Conservation (phyloP, 2,797 vertebrate genomes). For the Hylomyscus alleni region DNA sequence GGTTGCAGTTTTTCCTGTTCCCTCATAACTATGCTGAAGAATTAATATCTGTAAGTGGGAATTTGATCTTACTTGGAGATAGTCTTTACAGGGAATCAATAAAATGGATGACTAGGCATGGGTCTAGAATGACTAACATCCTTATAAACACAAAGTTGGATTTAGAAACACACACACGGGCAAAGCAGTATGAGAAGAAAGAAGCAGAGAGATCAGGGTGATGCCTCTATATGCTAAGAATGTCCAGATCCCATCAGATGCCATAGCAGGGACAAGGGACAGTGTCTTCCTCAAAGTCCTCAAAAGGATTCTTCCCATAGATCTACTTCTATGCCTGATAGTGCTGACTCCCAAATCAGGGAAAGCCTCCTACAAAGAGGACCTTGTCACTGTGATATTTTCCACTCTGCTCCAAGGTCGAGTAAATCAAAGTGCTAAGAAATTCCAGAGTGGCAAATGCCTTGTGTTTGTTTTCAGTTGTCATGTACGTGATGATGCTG, state of each 20-base stretch:
- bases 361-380: background rate
- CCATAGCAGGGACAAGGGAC: background rate
- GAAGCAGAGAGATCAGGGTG: background rate
- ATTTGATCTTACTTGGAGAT: background rate
- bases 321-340: background rate
- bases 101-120: background rate
- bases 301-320: background rate
- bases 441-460: background rate
- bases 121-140: background rate
- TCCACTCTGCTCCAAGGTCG: background rate
- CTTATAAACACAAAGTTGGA: background rate
- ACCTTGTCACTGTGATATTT: background rate
- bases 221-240: background rate
- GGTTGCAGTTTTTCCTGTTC: background rate
- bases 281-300: background rate
- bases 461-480: background rate
- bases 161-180: background rate
- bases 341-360: background rate
- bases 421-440: background rate
- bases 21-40: background rate
- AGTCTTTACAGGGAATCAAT: constrained; percentile 15
- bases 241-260: background rate
- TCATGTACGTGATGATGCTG: background rate
- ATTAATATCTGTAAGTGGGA: background rate
- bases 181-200: background rate